Percentiles rank a stretch among this genome's conserved stretches.
These are phyloP conservation scores for Scytalopus superciliaris DNA, from an alignment of 2,113 vertebrate genomes.

Conservation along the genomic window DNA sequence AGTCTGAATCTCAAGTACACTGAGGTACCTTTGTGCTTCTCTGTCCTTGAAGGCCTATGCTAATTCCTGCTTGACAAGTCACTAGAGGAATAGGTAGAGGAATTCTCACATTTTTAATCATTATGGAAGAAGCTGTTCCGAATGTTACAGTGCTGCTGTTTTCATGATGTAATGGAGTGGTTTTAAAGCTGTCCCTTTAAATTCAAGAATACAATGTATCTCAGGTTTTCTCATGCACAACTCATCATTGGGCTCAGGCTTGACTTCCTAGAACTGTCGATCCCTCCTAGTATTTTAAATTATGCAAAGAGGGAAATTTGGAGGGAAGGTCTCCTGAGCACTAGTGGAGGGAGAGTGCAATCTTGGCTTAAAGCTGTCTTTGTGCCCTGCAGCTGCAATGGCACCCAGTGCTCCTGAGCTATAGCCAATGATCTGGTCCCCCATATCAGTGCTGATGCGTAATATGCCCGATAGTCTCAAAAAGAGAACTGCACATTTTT, in stretches of 20 bases:
- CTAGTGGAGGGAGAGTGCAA: not conserved
- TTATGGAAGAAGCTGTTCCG: not conserved
- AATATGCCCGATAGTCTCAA: not conserved
- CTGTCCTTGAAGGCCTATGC: not conserved
- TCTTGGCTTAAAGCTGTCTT: not conserved
- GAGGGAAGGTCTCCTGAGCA: rapidly evolving
- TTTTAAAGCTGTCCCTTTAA: not conserved
- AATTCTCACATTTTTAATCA: not conserved
- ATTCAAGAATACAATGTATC: not conserved
- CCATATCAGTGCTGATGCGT: not conserved
- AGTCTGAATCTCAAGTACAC: not conserved
- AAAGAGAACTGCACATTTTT: not conserved
- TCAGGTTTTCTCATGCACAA: not conserved
- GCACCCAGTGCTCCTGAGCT: not conserved
- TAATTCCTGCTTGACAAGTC: not conserved
- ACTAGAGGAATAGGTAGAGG: not conserved
- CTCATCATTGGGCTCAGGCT: not conserved
- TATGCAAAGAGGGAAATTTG: not conserved
- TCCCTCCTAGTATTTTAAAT: not conserved
- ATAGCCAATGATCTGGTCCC: not conserved
- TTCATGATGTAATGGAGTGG: not conserved
- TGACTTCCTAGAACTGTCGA: not conserved
- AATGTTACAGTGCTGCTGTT: not conserved
- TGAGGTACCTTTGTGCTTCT: not conserved
- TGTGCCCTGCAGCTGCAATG: not conserved